Percentiles rank a stretch among this genome's conserved stretches.
Evolutionary conservation across 2,797 vertebrate species (phyloP).

Genomic region (Gallirallus australis): DNA sequence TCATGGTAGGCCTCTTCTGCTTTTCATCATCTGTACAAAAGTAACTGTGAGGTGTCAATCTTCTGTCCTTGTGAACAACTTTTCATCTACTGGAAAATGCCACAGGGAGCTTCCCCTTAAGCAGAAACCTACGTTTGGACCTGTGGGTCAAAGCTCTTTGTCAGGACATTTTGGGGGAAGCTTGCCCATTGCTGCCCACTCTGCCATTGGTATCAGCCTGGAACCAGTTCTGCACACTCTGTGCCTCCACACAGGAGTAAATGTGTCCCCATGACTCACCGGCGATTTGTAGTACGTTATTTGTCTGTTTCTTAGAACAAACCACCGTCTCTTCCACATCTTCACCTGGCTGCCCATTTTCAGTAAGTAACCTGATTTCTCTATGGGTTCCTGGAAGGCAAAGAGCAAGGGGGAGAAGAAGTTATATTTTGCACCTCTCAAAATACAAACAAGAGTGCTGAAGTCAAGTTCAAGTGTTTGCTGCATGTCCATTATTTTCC

Average conservation of each 20-base stretch:
- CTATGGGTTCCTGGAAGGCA: slow-evolving; percentile 86
- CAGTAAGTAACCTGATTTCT: slow-evolving; percentile 95
- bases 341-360: slow-evolving; percentile 95
- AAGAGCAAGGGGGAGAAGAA: background rate
- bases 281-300: slow-evolving; percentile 97
- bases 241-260: background rate
- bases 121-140: background rate
- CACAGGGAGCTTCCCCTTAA: background rate
- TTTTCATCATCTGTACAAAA: background rate
- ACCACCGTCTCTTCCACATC: slow-evolving; percentile 96
- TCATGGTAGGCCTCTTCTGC: background rate
- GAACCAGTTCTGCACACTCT: background rate
- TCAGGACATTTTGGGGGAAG: background rate
- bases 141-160: background rate
- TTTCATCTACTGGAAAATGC: background rate
- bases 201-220: background rate
- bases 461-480: background rate
- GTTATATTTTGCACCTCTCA: background rate
- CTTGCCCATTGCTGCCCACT: background rate
- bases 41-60: background rate
- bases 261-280: slow-evolving; percentile 79
- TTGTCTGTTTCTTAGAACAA: slow-evolving; percentile 93
- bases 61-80: background rate
- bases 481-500: background rate
- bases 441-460: background rate